phyloP scores from a whole-genome alignment of 64 coral and sea anemone species.

The Trachythela sp. region DNA sequence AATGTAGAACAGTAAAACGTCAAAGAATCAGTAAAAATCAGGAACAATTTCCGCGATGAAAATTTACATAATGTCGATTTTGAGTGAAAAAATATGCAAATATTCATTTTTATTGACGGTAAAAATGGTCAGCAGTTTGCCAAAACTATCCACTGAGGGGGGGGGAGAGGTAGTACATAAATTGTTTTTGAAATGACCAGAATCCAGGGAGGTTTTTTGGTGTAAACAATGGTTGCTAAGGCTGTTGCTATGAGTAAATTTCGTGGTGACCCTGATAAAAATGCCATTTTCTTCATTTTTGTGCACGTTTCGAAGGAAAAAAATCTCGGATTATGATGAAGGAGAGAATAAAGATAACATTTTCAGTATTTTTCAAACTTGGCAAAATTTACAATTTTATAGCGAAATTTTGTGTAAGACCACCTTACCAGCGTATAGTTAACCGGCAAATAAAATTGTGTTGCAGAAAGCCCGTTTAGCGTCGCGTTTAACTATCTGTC shows the following conservation, averaged over 20 bases:
- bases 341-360: not conserved
- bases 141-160: not conserved
- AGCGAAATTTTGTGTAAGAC: not conserved
- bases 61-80: not conserved
- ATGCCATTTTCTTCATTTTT: not conserved
- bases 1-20: not conserved
- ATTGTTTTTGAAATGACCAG: not conserved
- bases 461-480: too few relatives aligned
- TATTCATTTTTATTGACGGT: not conserved
- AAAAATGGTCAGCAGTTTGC: constrained; percentile 17
- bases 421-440: too few relatives aligned
- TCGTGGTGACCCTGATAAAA: not conserved
- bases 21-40: not conserved
- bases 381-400: not conserved
- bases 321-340: not conserved
- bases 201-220: not conserved
- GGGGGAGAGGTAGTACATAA: not conserved
- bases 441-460: too few relatives aligned
- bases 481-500: too few relatives aligned
- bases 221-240: constrained; percentile 20
- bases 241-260: not conserved
- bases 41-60: not conserved
- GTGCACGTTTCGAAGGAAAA: not conserved
- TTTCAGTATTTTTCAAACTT: not conserved
- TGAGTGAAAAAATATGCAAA: not conserved